Percentiles rank a stretch among this genome's conserved stretches.
phyloP scores from a whole-genome alignment of 2,888 invertebrate species.

The Cephus nigrinus region DNA sequence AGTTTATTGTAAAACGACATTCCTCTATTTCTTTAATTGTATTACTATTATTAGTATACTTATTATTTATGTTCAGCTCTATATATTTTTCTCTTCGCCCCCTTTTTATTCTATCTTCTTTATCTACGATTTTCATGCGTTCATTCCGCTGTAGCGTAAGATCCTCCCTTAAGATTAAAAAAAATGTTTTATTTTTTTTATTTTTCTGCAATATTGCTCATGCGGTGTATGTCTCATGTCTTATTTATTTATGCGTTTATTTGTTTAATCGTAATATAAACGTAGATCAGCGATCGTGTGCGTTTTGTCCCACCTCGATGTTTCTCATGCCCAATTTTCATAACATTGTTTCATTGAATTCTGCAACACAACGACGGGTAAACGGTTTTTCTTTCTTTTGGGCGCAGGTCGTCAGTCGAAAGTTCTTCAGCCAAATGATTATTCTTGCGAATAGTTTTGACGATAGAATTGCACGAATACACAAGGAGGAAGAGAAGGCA shows the following conservation, averaged over 20 bases:
- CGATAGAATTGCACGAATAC: background rate
- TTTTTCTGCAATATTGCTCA: constrained; percentile 61
- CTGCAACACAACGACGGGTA: constrained; percentile 16
- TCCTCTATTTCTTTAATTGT: constrained; percentile 11
- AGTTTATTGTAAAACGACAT: constrained; percentile 55
- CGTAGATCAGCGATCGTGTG: constrained; percentile 23
- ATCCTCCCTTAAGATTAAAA: background rate
- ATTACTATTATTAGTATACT: background rate
- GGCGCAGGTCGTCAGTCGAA: background rate
- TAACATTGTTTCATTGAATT: constrained; percentile 7
- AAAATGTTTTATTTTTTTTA: background rate
- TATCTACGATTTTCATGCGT: background rate
- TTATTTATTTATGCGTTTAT: constrained; percentile 47
- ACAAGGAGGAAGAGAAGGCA: background rate
- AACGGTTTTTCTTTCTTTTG: constrained; percentile 20
- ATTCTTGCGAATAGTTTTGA: background rate
- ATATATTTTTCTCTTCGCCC: constrained; percentile 31
- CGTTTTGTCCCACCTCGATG: constrained; percentile 24
- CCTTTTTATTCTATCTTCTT: constrained; percentile 40
- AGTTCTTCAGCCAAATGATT: background rate
- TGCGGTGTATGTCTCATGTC: constrained; percentile 66
- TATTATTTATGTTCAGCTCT: constrained; percentile 11
- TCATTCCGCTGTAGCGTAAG: background rate
- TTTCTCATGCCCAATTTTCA: constrained; percentile 12
- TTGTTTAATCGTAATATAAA: constrained; percentile 20